Percentiles rank a stretch among this genome's conserved stretches.
Conservation (phyloP, 2,797 vertebrate species). For the Allenopithecus nigroviridis region DNA sequence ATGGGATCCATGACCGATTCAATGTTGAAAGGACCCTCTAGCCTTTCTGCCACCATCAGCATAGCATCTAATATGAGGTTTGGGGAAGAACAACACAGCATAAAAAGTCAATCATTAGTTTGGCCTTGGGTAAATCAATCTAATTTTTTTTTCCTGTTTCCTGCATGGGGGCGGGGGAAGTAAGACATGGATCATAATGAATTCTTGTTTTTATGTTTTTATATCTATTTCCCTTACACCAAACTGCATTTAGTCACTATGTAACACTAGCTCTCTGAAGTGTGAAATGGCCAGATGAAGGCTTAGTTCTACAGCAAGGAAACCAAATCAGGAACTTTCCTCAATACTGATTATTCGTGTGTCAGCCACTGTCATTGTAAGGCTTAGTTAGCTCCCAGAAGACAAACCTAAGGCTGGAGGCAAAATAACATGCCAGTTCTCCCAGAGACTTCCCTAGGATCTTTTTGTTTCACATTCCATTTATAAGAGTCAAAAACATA, state of each 20-base stretch:
- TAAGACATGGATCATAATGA: neutral
- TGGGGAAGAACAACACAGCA: conserved; percentile 7
- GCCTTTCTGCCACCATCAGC: conserved; percentile 92
- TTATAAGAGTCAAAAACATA: conserved; percentile 15
- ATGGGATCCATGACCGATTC: conserved; percentile 98
- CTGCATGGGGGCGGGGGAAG: neutral
- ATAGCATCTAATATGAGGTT: conserved; percentile 89
- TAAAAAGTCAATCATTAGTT: neutral
- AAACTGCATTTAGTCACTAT: neutral
- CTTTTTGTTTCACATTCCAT: neutral
- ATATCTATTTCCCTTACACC: neutral
- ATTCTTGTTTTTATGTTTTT: conserved; percentile 22
- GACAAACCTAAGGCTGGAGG: neutral
- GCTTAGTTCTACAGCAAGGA: neutral
- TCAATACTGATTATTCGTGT: neutral
- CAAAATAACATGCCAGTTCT: neutral
- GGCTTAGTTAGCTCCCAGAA: neutral
- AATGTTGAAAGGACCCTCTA: conserved; percentile 98
- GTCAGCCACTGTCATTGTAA: neutral
- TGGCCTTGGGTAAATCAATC: neutral
- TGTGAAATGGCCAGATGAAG: neutral
- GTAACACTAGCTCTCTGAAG: neutral
- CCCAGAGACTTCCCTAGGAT: neutral
- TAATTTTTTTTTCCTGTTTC: neutral
- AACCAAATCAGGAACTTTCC: neutral